A percentile compares a stretch with the other conserved stretches of the same genome.
Conservation (phyloP, 2,113 vertebrate species). For the Cebus imitator region DNA sequence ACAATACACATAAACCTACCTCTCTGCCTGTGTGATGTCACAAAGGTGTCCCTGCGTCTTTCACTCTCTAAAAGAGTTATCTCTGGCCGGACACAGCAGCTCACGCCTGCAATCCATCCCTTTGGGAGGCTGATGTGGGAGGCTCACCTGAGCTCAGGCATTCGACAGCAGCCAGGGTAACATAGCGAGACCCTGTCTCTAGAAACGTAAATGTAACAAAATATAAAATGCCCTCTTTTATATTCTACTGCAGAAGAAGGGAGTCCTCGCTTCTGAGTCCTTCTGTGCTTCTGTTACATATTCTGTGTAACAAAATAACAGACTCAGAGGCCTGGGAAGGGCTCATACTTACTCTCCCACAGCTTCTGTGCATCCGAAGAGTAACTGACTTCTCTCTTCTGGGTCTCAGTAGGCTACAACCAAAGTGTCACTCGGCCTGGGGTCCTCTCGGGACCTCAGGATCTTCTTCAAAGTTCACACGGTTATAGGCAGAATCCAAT, state of each 20-base stretch:
- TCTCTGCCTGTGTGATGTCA: background rate
- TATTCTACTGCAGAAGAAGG: background rate
- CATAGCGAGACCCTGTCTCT: no score
- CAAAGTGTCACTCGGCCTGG: background rate
- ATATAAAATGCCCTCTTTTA: background rate
- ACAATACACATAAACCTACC: no score
- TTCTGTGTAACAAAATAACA: background rate
- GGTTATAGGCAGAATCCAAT: background rate
- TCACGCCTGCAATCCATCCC: no score
- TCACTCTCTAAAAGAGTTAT: background rate
- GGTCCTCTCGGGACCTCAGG: background rate
- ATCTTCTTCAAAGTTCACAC: accelerated
- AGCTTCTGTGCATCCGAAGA: accelerated
- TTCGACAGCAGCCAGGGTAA: no score
- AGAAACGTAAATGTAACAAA: background rate
- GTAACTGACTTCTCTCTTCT: background rate
- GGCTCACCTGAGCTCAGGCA: no score
- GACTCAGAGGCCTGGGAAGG: background rate
- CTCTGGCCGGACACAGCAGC: no score
- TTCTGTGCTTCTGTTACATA: no score
- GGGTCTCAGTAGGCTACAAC: background rate
- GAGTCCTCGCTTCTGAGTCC: no score
- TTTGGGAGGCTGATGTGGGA: no score
- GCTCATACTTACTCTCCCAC: background rate
- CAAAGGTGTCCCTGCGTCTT: background rate